These are phyloP conservation scores for Diplosoma virens DNA, from an alignment of 23 tunicate genomes.

Conservation along the genomic window DNA sequence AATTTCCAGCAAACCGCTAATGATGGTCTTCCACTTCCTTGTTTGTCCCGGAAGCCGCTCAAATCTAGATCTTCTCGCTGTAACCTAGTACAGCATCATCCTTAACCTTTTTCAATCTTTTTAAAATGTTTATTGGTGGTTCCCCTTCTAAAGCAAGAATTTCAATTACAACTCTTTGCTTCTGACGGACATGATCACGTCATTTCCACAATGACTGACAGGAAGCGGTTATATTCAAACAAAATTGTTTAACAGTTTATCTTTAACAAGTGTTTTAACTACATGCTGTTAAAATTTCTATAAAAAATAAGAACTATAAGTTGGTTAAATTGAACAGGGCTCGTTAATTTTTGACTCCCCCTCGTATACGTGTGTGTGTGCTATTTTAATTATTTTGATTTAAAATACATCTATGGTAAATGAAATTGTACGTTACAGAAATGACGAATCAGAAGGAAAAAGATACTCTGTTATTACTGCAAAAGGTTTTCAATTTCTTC, in stretches of 20 bases:
- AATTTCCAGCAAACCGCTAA: too few species aligned
- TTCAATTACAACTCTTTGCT: not conserved
- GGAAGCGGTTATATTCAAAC: not conserved
- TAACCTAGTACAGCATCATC: too few species aligned
- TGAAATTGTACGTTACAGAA: conserved; percentile 37
- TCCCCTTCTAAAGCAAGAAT: not conserved
- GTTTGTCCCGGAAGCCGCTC: too few species aligned
- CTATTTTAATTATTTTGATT: too few species aligned
- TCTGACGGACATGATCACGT: not conserved
- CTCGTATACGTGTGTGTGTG: too few species aligned
- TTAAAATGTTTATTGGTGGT: not conserved
- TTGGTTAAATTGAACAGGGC: not conserved
- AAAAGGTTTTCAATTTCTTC: conserved; percentile 91
- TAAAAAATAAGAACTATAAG: not conserved
- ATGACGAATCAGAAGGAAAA: conserved; percentile 56
- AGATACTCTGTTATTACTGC: conserved; percentile 52
- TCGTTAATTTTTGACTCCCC: not conserved
- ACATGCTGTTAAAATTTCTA: not conserved
- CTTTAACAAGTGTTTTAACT: not conserved
- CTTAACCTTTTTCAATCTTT: too few species aligned
- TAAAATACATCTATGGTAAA: too few species aligned
- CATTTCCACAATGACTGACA: not conserved
- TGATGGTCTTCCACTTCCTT: too few species aligned
- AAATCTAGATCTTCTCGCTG: too few species aligned
- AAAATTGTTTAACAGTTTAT: not conserved